Evolutionary conservation across 2,113 vertebrate genomes (phyloP).

Genomic region (Ictidomys tridecemlineatus): DNA sequence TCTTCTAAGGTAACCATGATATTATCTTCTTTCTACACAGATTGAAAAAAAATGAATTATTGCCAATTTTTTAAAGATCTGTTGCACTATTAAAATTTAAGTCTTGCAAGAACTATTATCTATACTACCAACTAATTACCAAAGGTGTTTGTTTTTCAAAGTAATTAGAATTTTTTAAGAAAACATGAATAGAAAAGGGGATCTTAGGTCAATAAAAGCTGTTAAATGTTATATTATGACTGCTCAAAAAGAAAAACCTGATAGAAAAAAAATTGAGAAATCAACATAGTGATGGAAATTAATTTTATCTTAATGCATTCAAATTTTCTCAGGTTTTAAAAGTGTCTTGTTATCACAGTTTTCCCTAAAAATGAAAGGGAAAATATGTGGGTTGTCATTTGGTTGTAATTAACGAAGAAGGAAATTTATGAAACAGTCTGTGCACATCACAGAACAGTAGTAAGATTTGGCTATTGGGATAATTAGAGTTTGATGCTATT

Average conservation of each 20-base stretch:
- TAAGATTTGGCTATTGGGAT: background rate
- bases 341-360: background rate
- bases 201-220: background rate
- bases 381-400: background rate
- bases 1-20: background rate
- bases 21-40: background rate
- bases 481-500: background rate
- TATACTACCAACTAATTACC: background rate
- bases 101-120: background rate
- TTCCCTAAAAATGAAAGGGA: background rate
- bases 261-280: conserved; percentile 24
- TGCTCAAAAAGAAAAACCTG: background rate
- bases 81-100: background rate
- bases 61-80: background rate
- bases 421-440: background rate
- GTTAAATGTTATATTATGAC: background rate
- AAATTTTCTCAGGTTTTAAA: background rate
- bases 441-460: background rate
- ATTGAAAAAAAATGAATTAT: background rate
- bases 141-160: conserved; percentile 18
- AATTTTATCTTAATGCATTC: conserved; percentile 1
- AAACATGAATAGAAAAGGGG: background rate
- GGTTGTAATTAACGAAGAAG: conserved; percentile 13
- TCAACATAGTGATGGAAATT: conserved; percentile 1
- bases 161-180: conserved; percentile 31